Base-by-base conservation (phyloP, 2,797 vertebrate species). In the Fringilla coelebs region DNA sequence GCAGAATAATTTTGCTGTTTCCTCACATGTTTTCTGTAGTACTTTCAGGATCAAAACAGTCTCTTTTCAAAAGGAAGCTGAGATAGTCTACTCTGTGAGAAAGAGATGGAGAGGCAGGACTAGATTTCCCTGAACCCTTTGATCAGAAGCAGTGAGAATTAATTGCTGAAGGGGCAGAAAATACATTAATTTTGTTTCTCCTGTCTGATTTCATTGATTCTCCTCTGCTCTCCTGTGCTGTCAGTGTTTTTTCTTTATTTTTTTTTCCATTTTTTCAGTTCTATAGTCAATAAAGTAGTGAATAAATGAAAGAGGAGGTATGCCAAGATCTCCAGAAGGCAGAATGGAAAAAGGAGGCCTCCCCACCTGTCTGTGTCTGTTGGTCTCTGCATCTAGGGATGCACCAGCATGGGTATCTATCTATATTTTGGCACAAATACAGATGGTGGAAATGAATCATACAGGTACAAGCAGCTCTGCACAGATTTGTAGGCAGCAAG, bases 321-420 rank as follows among this genome's bases (percentile, higher is more conserved):
- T 81, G 92, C 80, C 93, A 96, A 93, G n/a, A 94, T 94, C 72
- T 95, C 91, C 52, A 95, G 81, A 85, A 92, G 94, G 85, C 91
- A 94, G 77, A 72, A 72, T 32, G 76, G 51, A 76, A 92, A 85
- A 86, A 67, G 54, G 38, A 93, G 29, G 36, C 68, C 67, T 86
- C 45, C 55, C 84, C 85, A 48, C 81, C 83, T 94, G 82, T 81
- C 70, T 85, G 43, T 74, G 52, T 89, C 88, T 72, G 49, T 80
- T 72, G 62, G 31, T 43, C 60, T 85, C 85, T 63, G 49, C 29
- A 91, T 90, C 91, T 86, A 95, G 26, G 29, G 43, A 93, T 80
- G 85, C 76, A 78, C 84, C 89, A 94, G 70, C 74, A 45, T 32
- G 24, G 21, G 24, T 61, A 85, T 21, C 71, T 68, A 17, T 86